Percentiles rank a stretch among this genome's conserved stretches.
These are phyloP conservation scores for Tinea semifulvella DNA, from an alignment of 2,888 invertebrate species.

Conservation along the genomic window DNA sequence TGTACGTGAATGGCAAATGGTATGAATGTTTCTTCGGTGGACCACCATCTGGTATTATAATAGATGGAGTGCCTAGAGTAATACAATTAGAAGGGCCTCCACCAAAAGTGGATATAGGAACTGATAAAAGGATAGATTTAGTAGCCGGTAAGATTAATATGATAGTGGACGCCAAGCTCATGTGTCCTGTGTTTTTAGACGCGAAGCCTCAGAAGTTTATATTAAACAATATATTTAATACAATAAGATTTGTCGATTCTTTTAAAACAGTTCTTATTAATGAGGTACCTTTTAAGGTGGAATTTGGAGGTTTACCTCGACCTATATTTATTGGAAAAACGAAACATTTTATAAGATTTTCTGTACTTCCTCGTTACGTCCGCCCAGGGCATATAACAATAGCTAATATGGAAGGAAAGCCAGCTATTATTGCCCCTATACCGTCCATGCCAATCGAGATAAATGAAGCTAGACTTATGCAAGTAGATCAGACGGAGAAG, in stretches of 20 bases:
- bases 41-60: slow-evolving; percentile 80
- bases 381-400: slow-evolving; percentile 76
- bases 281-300: slow-evolving; percentile 78
- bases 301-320: slow-evolving; percentile 86
- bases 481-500: neutral
- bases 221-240: slow-evolving; percentile 75
- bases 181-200: slow-evolving; percentile 84
- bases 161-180: slow-evolving; percentile 81
- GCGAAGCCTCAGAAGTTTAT: slow-evolving; percentile 83
- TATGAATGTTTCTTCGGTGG: slow-evolving; percentile 95
- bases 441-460: neutral
- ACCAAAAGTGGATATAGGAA: slow-evolving; percentile 93
- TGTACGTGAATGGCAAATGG: slow-evolving; percentile 88
- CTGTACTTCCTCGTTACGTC: slow-evolving; percentile 77
- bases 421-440: slow-evolving; percentile 18
- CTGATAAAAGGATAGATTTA: slow-evolving; percentile 78
- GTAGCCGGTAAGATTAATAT: slow-evolving; percentile 86
- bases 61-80: slow-evolving; percentile 79
- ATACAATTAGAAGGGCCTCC: slow-evolving; percentile 90
- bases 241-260: slow-evolving; percentile 82
- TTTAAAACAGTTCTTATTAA: slow-evolving; percentile 81
- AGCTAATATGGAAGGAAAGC: slow-evolving; percentile 75
- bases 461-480: neutral
- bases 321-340: slow-evolving; percentile 77
- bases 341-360: slow-evolving; percentile 84